Conservation (phyloP, 2,113 vertebrate genomes). For the Anarrhichthys ocellatus region DNA sequence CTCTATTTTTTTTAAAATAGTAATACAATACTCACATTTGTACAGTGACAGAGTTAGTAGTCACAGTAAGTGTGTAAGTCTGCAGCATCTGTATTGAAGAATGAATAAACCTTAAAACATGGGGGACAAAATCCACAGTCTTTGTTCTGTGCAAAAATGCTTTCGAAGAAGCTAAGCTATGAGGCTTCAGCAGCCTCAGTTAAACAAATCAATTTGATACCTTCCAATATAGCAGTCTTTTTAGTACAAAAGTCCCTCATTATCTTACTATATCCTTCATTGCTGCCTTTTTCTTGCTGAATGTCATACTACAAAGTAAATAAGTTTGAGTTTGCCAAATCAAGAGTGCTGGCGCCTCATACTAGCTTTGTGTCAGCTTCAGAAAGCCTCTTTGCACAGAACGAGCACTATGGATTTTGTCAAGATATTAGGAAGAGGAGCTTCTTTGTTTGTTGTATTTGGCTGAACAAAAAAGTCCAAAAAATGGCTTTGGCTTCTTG, state of each 20-base stretch:
- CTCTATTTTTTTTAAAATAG: not conserved
- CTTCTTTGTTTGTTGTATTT: not conserved
- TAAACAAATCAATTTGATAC: not conserved
- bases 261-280: not conserved
- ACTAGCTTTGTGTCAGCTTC: not conserved
- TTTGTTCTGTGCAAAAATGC: not conserved
- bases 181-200: not conserved
- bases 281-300: not conserved
- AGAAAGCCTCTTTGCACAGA: not conserved
- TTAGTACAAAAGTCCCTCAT: not conserved
- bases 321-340: not conserved
- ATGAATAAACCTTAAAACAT: no score
- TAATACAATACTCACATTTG: not conserved
- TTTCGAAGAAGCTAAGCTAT: not conserved
- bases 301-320: not conserved
- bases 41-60: not conserved
- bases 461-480: not conserved
- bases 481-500: not conserved
- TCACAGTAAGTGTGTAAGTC: not conserved
- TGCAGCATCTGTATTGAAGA: no score
- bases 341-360: no score
- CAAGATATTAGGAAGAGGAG: not conserved
- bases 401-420: not conserved
- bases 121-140: not conserved
- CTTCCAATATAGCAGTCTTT: not conserved